Evolutionary conservation across 2,113 vertebrate species (phyloP).

Genomic region (Rhinopithecus roxellana): DNA sequence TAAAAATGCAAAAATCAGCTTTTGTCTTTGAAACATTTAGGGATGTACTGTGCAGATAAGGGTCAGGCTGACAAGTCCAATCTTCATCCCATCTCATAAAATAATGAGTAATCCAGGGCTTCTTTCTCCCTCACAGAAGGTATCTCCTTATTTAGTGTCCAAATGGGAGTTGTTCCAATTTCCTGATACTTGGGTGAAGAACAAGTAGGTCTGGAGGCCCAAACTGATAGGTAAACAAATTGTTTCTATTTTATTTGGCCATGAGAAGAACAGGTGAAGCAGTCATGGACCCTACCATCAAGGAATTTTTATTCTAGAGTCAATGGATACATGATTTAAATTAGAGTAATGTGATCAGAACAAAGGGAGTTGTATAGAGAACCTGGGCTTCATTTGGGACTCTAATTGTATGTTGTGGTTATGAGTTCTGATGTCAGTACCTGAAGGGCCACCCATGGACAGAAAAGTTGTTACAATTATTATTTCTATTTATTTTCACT

Average conservation of each 20-base stretch:
- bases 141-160: background rate
- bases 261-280: background rate
- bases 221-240: background rate
- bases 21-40: background rate
- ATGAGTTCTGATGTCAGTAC: too few species aligned
- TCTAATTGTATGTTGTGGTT: background rate
- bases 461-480: background rate
- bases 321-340: background rate
- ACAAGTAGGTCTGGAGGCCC: background rate
- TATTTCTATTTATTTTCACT: background rate
- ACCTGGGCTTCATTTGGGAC: too few species aligned
- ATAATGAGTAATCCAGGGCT: background rate
- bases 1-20: too few species aligned
- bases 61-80: background rate
- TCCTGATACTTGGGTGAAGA: background rate
- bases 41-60: background rate
- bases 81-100: background rate
- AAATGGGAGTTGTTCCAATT: background rate
- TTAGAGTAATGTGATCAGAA: too few species aligned
- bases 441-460: background rate
- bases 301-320: background rate
- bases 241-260: background rate
- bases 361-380: too few species aligned
- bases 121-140: background rate
- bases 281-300: background rate